Evolutionary conservation across 2,797 vertebrate species (phyloP).

Genomic region (Moxostoma hubbsi): DNA sequence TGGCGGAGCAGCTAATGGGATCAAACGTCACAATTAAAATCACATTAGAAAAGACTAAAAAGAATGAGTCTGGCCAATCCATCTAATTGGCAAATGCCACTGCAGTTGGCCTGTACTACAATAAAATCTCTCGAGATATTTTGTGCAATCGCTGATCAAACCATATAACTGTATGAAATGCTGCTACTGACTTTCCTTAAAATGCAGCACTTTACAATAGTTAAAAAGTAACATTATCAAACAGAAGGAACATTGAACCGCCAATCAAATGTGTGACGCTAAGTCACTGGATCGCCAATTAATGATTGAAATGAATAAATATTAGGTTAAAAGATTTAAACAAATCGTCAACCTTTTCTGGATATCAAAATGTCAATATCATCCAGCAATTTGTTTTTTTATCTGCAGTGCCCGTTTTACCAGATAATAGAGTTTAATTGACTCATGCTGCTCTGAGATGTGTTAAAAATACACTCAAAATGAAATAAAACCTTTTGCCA

Average conservation of each 20-base stretch:
- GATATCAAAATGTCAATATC: conserved; percentile 25
- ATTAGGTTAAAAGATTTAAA: conserved; percentile 4
- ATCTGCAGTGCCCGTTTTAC: neutral
- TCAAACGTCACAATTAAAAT: conserved; percentile 78
- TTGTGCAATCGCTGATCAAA: too few relatives aligned
- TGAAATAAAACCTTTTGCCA: conserved; percentile 43
- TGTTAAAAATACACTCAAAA: conserved; percentile 5
- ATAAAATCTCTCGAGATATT: too few relatives aligned
- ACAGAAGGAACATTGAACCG: too few relatives aligned
- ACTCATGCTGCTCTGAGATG: neutral
- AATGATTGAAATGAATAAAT: too few relatives aligned
- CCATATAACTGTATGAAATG: too few relatives aligned
- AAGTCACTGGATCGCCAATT: too few relatives aligned
- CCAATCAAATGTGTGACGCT: too few relatives aligned
- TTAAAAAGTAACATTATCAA: too few relatives aligned
- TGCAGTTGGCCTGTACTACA: too few relatives aligned
- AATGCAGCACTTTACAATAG: too few relatives aligned
- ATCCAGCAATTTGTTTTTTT: conserved; percentile 8
- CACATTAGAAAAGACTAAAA: conserved; percentile 75
- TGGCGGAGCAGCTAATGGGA: conserved; percentile 76
- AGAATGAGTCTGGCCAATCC: conserved; percentile 72
- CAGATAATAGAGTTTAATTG: too few relatives aligned
- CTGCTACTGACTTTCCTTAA: too few relatives aligned
- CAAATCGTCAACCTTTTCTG: conserved; percentile 23
- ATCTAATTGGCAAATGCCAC: conserved; percentile 59